Base-by-base conservation (phyloP, 1,140 invertebrate species). In the Cyclargus thomasi region DNA sequence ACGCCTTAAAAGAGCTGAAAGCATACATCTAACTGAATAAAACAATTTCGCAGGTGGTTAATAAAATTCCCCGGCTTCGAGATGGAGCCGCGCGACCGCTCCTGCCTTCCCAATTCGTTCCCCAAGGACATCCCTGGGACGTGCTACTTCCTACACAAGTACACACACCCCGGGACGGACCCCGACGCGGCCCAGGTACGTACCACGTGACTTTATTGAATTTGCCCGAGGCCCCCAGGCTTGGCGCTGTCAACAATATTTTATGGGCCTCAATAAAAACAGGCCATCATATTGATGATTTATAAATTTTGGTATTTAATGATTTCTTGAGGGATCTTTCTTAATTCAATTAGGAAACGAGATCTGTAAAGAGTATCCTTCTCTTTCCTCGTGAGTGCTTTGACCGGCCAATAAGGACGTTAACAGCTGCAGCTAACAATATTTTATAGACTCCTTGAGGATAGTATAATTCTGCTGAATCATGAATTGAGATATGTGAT, bases 81-180 rank as follows among this genome's bases (percentile, higher is more conserved):
- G 23, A 93, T 96, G 83, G 95, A 96, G 79, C 91, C 94, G 10
- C 92, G 97, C 67, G 92, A 94, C 72, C 93, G 94, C 57, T 94
- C 94, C 10, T 96, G 94, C 86, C 92, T 98, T 69, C 97, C 97
- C 0, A 95, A 95, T 78, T 97, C 96, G 67, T 97, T 97, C 90
- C 95, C 96, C 53, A 90, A 93, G 59, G 92, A 94, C 77, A 93
- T 94, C 63, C 92, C 93, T 29, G 96, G 95, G 55, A 97, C 95
- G 4, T 97, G 96, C 79, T 94, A 97, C 85, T 99, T 98, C 85
- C 91, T 98, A 6, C 94, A 95, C 63, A 93, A 92, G 65, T 98
- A 97, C 90, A 91, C 92, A 65, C 95, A 97, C 85, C 94, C 94
- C 0, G 88, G 92, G 2, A 87, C 96, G 16, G 90, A 93, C 59